Evolutionary conservation across 2,797 vertebrate species (phyloP).

Genomic region (Dryobates pubescens): DNA sequence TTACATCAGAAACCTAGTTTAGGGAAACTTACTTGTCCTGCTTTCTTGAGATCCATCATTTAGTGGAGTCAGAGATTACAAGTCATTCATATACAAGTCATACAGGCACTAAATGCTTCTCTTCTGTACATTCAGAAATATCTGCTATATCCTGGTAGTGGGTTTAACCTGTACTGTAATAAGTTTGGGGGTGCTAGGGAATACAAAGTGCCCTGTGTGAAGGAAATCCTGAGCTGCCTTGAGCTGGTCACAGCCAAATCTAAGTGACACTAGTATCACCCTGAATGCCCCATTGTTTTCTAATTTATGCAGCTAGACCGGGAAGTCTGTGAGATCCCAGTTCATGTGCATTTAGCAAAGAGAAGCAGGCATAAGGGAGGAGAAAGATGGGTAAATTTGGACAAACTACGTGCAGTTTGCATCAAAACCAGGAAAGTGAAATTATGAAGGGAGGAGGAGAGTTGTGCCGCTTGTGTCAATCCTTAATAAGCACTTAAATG

Average conservation of each 20-base stretch:
- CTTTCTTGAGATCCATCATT: not conserved
- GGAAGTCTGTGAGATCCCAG: not conserved
- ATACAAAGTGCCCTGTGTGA: not conserved
- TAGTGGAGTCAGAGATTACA: not conserved
- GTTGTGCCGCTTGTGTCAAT: not conserved
- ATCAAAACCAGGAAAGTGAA: not conserved
- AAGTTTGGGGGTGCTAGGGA: not conserved
- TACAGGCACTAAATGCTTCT: too few species aligned
- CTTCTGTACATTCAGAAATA: not conserved
- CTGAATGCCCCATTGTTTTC: not conserved
- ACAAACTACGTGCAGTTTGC: not conserved
- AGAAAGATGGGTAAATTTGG: not conserved
- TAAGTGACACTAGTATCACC: not conserved
- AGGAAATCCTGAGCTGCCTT: not conserved
- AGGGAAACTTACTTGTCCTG: not conserved
- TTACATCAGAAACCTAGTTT: not conserved
- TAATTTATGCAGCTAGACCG: not conserved
- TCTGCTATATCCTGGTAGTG: not conserved
- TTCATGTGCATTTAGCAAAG: not conserved
- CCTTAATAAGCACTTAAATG: not conserved
- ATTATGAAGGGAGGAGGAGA: not conserved
- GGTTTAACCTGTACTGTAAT: not conserved
- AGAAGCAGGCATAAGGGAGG: accelerated
- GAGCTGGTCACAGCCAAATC: not conserved
- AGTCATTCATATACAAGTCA: not conserved